Evolutionary conservation across 1,140 invertebrate genomes (phyloP).

Genomic region (Saccostrea glomerata): DNA sequence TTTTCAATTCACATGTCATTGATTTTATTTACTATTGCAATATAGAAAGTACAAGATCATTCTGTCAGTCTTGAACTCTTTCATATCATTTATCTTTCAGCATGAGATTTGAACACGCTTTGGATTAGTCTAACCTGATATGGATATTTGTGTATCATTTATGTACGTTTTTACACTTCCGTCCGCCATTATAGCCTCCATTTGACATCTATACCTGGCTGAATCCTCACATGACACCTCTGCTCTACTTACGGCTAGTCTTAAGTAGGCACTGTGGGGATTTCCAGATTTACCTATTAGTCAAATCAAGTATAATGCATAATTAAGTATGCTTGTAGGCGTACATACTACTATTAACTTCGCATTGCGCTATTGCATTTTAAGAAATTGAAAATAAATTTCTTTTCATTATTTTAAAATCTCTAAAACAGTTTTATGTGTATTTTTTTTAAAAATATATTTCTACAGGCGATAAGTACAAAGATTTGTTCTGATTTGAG

Average conservation of each 20-base stretch:
- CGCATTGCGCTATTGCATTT: too few relatives aligned
- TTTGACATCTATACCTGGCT: constrained; percentile 6
- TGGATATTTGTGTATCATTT: constrained; percentile 25
- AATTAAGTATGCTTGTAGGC: not conserved
- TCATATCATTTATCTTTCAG: not conserved
- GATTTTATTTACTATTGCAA: not conserved
- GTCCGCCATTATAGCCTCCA: constrained; percentile 12
- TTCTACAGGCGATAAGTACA: too few relatives aligned
- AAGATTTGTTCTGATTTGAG: too few relatives aligned
- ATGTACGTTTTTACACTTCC: constrained; percentile 27
- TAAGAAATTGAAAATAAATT: too few relatives aligned
- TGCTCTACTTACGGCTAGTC: not conserved
- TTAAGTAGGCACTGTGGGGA: not conserved
- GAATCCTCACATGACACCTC: constrained; percentile 17
- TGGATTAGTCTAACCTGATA: not conserved
- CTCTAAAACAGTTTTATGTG: too few relatives aligned
- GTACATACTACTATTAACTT: too few relatives aligned
- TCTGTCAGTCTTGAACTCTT: not conserved
- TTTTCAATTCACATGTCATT: too few relatives aligned
- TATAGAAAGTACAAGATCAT: not conserved
- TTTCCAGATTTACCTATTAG: constrained; percentile 2
- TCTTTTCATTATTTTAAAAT: too few relatives aligned
- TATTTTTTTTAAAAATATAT: too few relatives aligned
- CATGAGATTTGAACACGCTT: not conserved
- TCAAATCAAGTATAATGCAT: not conserved